phyloP scores from a whole-genome alignment of 2,797 vertebrate genomes.

The Falco peregrinus region DNA sequence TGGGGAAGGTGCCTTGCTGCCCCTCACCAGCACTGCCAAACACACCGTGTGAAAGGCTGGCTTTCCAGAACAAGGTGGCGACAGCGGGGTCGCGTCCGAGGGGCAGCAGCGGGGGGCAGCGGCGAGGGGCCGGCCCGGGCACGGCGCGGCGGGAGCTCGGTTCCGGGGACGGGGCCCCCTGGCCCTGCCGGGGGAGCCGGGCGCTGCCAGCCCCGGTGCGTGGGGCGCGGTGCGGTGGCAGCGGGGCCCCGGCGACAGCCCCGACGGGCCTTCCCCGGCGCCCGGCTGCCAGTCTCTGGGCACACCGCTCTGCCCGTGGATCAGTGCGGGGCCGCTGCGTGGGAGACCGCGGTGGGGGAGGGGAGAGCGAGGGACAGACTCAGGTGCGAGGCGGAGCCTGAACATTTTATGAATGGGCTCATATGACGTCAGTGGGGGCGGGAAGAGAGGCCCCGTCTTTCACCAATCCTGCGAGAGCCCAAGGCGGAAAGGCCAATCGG shows the following conservation, averaged over 20 bases:
- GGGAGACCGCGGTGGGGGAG: too few species aligned
- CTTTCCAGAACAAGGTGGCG: background rate
- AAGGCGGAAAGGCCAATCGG: fast-evolving
- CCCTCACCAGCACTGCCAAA: background rate
- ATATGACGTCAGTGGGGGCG: constrained; percentile 38
- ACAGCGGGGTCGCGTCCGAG: too few species aligned
- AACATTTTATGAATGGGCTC: constrained; percentile 66
- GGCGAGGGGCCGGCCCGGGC: too few species aligned
- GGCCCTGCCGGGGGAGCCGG: too few species aligned
- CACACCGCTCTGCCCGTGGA: too few species aligned
- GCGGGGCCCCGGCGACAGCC: too few species aligned
- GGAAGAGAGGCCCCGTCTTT: background rate
- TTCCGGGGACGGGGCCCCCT: too few species aligned
- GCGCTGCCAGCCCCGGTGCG: too few species aligned
- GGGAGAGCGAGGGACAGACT: background rate
- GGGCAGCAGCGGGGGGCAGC: background rate
- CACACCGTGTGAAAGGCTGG: background rate
- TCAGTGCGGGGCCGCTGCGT: background rate
- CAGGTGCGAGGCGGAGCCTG: constrained; percentile 1
- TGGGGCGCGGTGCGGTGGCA: too few species aligned
- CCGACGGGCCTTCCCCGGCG: too few species aligned
- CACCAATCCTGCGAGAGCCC: background rate
- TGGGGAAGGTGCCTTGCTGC: background rate
- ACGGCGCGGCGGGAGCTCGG: too few species aligned
- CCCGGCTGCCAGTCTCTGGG: too few species aligned